Base-by-base conservation (phyloP, 2,888 invertebrate genomes). In the Cephus sareptanus region DNA sequence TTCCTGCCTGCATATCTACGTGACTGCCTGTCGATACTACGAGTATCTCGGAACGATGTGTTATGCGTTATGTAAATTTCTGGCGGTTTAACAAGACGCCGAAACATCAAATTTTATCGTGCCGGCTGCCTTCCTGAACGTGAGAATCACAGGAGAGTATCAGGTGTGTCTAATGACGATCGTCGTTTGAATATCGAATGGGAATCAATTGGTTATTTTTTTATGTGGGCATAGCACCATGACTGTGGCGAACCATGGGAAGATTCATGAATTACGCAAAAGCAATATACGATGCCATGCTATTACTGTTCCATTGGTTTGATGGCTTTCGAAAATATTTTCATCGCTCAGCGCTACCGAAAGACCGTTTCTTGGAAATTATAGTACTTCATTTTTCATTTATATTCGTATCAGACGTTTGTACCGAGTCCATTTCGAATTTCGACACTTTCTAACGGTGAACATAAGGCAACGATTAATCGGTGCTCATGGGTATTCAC, bases 141-240 rank as follows among this genome's bases (percentile, higher is more conserved):
- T 70, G 70, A 70, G 70, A 70, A 70, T 70, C 33, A 70, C 33
- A 11, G 30, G 70, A 33, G 70, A 70, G 70, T 70, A 33, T 70
- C 87, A 88, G 88, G 88, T 88, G 88, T 85, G 85, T 73, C 78
- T 79, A 73, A 68, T 40, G 31, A 40, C 74, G 40, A 23, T 34
- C 76, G 77, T 82, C 76, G 75, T 80, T 83, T 80, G 82, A 84
- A 82, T 85, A 82, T 83, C 83, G 87, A 87, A 87, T 89, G 86
- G 87, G 83, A 88, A 89, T 87, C 85, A 86, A 89, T 87, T 87
- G 87, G 87, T 89, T 87, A 88, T 6, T 40, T 75, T 75, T 35
- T 15, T 40, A 31, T 56, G 33, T 70, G 23, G 56, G 23, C 15
- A 34, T 33, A 37, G 35, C n/a, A 15, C 13, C 40, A 6, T 15